These are phyloP conservation scores for Onychomys torridus DNA, from an alignment of 2,797 vertebrate species.

Conservation along the genomic window DNA sequence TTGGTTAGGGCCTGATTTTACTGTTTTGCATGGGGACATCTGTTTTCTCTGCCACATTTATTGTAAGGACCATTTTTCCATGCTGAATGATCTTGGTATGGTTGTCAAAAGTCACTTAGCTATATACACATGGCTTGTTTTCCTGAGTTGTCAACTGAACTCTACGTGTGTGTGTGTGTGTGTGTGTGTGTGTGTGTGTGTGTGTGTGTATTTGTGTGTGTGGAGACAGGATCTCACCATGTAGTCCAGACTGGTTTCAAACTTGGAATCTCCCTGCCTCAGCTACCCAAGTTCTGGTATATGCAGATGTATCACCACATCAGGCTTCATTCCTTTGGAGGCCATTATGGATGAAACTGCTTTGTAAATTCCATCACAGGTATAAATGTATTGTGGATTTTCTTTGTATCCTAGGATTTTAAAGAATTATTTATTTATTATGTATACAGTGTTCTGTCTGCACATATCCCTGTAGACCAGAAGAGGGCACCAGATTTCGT, in stretches of 20 bases:
- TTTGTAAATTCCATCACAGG: neutral
- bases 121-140: neutral
- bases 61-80: neutral
- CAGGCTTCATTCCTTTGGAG: neutral
- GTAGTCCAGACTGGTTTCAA: neutral
- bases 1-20: neutral
- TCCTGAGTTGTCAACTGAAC: neutral
- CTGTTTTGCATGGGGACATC: neutral
- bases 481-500: too few relatives aligned
- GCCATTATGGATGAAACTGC: neutral
- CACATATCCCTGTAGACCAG: too few relatives aligned
- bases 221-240: neutral
- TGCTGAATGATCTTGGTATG: neutral
- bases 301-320: neutral
- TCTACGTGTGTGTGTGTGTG: too few relatives aligned
- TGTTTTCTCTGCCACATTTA: neutral
- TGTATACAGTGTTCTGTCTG: too few relatives aligned
- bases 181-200: neutral
- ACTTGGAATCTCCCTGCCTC: neutral
- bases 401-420: neutral
- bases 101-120: neutral
- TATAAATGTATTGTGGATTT: neutral
- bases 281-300: neutral
- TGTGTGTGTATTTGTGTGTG: neutral
- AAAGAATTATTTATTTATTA: too few relatives aligned